phyloP scores from a whole-genome alignment of 2,888 invertebrate genomes.

The Drosophila greeni region DNA sequence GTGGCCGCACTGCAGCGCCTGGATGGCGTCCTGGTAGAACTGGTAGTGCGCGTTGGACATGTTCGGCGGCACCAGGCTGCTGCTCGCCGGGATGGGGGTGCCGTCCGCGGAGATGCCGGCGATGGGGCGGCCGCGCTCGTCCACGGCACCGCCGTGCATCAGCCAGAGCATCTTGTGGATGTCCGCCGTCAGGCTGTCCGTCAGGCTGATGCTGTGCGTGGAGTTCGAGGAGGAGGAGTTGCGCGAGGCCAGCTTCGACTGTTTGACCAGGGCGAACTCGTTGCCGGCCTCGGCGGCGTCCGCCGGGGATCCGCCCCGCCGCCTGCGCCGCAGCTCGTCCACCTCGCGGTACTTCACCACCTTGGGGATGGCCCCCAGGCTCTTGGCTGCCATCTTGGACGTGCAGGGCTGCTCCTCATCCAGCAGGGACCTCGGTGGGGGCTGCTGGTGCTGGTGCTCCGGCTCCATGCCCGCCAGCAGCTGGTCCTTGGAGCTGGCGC shows the following conservation, averaged over 20 bases:
- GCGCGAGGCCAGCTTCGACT: conserved; percentile 81
- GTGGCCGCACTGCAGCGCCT: conserved; percentile 65
- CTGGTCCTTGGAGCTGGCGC: conserved; percentile 86
- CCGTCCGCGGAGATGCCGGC: conserved; percentile 59
- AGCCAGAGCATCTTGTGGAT: conserved; percentile 78
- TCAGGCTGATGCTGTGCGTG: conserved; percentile 81
- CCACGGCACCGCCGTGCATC: conserved; percentile 75
- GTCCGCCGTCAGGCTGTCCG: conserved; percentile 79
- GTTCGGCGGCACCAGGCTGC: conserved; percentile 63
- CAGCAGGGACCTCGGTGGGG: neutral
- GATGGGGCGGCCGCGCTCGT: conserved; percentile 70
- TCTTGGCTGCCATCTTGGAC: conserved; percentile 63
- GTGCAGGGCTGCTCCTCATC: conserved; percentile 61
- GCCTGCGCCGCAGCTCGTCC: conserved; percentile 71
- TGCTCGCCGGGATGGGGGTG: conserved; percentile 58
- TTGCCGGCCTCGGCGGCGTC: conserved; percentile 61
- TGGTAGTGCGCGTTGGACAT: conserved; percentile 75
- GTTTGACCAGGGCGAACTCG: conserved; percentile 71
- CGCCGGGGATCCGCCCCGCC: conserved; percentile 62
- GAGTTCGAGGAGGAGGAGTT: conserved; percentile 81
- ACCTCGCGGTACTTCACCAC: conserved; percentile 77
- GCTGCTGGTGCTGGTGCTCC: conserved; percentile 52
- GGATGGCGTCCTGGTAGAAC: conserved; percentile 76
- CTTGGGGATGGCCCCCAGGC: conserved; percentile 80
- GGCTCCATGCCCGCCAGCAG: conserved; percentile 79